phyloP scores from a whole-genome alignment of 1,140 invertebrate species.

The Teleopsis dalmanni region DNA sequence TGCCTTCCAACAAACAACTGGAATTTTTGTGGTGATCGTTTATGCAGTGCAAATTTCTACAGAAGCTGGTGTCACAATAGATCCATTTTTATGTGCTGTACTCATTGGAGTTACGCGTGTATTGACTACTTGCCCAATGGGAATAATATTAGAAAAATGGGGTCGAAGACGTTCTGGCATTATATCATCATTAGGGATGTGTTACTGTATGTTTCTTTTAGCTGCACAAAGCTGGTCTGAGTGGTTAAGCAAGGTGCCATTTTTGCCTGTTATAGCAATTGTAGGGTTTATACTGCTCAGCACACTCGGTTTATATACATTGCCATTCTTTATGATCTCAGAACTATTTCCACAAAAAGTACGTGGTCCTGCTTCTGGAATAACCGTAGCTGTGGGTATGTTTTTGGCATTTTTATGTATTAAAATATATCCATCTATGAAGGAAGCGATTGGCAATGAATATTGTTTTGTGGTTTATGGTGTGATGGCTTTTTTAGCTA shows the following conservation, averaged over 20 bases:
- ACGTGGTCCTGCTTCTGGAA: slow-evolving; percentile 58
- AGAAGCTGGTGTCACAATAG: slow-evolving; percentile 51
- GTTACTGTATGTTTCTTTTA: slow-evolving; percentile 50
- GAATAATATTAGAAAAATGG: slow-evolving; percentile 49
- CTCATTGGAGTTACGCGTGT: slow-evolving; percentile 51
- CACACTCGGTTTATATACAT: slow-evolving; percentile 54
- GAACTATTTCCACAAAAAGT: slow-evolving; percentile 63
- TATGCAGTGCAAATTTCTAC: slow-evolving; percentile 61
- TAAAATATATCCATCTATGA: slow-evolving; percentile 60
- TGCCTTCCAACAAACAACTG: slow-evolving; percentile 70
- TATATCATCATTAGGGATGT: slow-evolving; percentile 56
- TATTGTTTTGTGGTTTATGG: slow-evolving; percentile 68
- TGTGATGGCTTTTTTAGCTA: slow-evolving; percentile 55
- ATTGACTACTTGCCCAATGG: slow-evolving; percentile 49
- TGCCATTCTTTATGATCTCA: slow-evolving; percentile 69
- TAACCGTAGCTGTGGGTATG: slow-evolving; percentile 60
- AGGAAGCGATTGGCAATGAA: slow-evolving; percentile 50
- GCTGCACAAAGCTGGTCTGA: slow-evolving; percentile 39
- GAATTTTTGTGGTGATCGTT: slow-evolving; percentile 68
- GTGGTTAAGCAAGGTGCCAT: slow-evolving; percentile 19
- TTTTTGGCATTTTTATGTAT: slow-evolving; percentile 65
- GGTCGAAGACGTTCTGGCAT: slow-evolving; percentile 52
- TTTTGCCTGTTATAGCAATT: slow-evolving; percentile 48
- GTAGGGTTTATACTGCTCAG: slow-evolving; percentile 54
- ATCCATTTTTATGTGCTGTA: slow-evolving; percentile 52